Evolutionary conservation across 2,113 vertebrate genomes (phyloP), one percentile per base, ranked within the genome.

Genomic region (Condylura cristata): DNA sequence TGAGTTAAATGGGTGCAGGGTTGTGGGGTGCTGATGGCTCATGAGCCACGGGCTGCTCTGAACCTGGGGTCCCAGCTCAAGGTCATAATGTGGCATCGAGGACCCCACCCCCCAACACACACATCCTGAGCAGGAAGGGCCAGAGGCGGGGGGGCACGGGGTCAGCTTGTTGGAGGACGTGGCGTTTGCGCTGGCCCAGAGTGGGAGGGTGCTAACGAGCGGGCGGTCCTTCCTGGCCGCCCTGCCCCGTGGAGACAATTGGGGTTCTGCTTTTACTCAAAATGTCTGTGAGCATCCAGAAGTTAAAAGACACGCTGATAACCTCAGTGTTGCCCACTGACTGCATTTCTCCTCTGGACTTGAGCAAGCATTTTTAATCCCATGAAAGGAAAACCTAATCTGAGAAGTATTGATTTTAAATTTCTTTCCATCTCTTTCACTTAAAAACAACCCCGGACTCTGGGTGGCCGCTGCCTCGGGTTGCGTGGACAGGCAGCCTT

Each of bases 301-400:
- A 94, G 93, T 96, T 96, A 82, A 66, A 92, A 97, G 92, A 60
- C 63, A 60, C 20, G 78, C 53, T 44, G 86, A 95, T 95, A 39
- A 94, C 95, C 94, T 91, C 26, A 65, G 10, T 22, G 93, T 90
- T 82, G 97, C 89, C 71, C 93, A 63, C 86, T 96, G 94, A 60
- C 94, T 90, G 68, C 34, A 24, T 87, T 96, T 94, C 91, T 97
- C 95, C 89, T 90, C 70, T 17, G 89, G 89, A 96, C 92, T 86
- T 48, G 80, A 61, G 39, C 2, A 72, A 92, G 92, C 24, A 13
- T 91, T 97, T 98, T 98, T 97, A 97, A 98, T 97, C 80, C 91
- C 83, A 95, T 94, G 85, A 97, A 92, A 97, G 46, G 96, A 94
- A 97, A 97, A 95, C 30, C 84, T 97, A 97, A 97, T 98, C 97